phyloP scores from a whole-genome alignment of 2,888 invertebrate species.

The Onthophagus sagittarius region DNA sequence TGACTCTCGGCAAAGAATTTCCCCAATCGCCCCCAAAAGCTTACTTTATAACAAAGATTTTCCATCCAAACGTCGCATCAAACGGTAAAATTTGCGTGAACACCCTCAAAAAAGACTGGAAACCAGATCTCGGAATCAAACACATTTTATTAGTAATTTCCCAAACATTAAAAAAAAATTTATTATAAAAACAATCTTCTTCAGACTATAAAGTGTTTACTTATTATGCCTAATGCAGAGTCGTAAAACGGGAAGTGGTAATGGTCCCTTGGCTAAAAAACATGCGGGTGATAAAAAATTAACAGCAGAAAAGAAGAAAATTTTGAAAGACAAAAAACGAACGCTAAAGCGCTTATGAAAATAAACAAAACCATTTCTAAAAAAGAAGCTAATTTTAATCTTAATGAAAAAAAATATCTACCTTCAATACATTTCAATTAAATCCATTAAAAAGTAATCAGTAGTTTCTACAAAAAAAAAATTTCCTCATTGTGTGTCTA shows the following conservation, averaged over 20 bases:
- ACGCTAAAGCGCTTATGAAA: slow-evolving; percentile 80
- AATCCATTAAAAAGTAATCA: not conserved
- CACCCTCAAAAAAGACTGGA: slow-evolving; percentile 95
- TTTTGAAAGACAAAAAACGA: slow-evolving; percentile 79
- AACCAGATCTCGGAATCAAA: slow-evolving; percentile 90
- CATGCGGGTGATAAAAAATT: slow-evolving; percentile 78
- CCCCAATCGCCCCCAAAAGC: slow-evolving; percentile 91
- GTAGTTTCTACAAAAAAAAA: not conserved
- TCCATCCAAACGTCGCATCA: slow-evolving; percentile 92
- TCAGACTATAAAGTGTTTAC: slow-evolving; percentile 88
- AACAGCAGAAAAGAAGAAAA: slow-evolving; percentile 67
- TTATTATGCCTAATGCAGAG: slow-evolving; percentile 96
- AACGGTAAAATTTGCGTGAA: slow-evolving; percentile 97
- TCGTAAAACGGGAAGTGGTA: slow-evolving; percentile 58
- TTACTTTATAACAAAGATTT: slow-evolving; percentile 90
- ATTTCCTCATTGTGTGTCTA: not conserved
- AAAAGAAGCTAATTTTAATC: not conserved
- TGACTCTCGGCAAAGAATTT: slow-evolving; percentile 88
- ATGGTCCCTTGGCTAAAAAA: slow-evolving; percentile 77
- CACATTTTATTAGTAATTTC: slow-evolving; percentile 79
- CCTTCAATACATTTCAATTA: slow-evolving; percentile 2
- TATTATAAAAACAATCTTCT: slow-evolving; percentile 17
- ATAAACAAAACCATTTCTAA: not conserved
- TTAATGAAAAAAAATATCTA: not conserved
- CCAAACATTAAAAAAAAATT: not conserved